Evolutionary conservation across 2,113 vertebrate genomes (phyloP).

Genomic region (Lycaon pictus): DNA sequence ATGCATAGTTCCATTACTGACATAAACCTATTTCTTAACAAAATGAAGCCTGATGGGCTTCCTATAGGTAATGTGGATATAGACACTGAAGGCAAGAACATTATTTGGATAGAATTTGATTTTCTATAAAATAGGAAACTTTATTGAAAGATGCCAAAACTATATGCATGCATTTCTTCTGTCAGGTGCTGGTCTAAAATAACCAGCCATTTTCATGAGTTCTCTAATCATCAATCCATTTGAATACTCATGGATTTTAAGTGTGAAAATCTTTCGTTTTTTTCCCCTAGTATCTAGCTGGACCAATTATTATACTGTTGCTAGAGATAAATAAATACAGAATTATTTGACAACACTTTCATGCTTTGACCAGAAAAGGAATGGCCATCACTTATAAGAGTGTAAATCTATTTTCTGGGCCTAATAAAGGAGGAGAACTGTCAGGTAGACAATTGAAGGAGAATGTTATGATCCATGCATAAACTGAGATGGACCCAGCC

Average conservation of each 20-base stretch:
- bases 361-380: background rate
- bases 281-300: background rate
- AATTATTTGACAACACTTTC: conserved; percentile 50
- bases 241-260: background rate
- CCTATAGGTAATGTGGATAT: background rate
- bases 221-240: background rate
- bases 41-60: background rate
- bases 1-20: background rate
- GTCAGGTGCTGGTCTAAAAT: background rate
- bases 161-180: background rate
- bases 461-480: background rate
- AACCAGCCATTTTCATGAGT: background rate
- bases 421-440: background rate
- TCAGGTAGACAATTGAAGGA: background rate
- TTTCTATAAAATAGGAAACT: conserved; percentile 10
- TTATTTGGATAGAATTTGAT: conserved; percentile 34
- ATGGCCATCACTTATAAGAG: background rate
- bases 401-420: background rate
- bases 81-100: background rate
- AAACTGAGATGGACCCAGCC: background rate
- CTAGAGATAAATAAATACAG: conserved; percentile 39
- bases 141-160: background rate
- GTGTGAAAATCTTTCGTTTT: background rate
- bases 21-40: conserved; percentile 49
- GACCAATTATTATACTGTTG: background rate